Evolutionary conservation across 2,797 vertebrate species (phyloP), one percentile per base, ranked within the genome.

Genomic region (Danio kyathit): DNA sequence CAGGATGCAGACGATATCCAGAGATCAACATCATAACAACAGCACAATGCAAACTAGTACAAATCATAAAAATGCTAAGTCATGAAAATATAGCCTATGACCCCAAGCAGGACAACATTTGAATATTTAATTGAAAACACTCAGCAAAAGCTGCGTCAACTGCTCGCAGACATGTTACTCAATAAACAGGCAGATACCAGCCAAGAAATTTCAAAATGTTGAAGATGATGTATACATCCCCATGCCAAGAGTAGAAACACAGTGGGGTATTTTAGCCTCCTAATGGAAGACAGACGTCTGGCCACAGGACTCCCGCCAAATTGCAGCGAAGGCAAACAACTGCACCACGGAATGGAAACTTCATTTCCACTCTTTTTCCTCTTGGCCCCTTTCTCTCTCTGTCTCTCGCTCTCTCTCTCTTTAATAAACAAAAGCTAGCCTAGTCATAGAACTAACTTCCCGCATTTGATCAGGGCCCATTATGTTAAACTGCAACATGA

Each of bases 281-380:
- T 89, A 91, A 91, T 87, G 82, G 69, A 88, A 93, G 88, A 74
- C 91, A 92, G 88, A 89, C 86, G 63, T 86, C 82, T 74, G 80
- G 76, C 72, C 56, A 76, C 56, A 71, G 80, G 74, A 75, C 74
- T 63, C 52, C 44, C 63, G 82, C 85, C 81, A 87, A 84, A 85
- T 76, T 69, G 67, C 79, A 82, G 64, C 67, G 61, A 89, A 87
- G 77, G 65, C 82, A 88, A 89, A 88, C 85, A 87, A 83, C 81
- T 60, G 70, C 76, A 71, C 60, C 76, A 59, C 69, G 75, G 74
- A 79, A 86, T 84, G 84, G 85, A 87, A 84, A 79, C 78, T 91
- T 87, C 61, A 79, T 85, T 87, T 85, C 82, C 79, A 88, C 79
- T 80, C 14, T 38, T 7, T 65, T 75, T 74, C 51, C 69, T 71